Base-by-base conservation (phyloP, 2,113 vertebrate species). In the Phrynosoma platyrhinos region DNA sequence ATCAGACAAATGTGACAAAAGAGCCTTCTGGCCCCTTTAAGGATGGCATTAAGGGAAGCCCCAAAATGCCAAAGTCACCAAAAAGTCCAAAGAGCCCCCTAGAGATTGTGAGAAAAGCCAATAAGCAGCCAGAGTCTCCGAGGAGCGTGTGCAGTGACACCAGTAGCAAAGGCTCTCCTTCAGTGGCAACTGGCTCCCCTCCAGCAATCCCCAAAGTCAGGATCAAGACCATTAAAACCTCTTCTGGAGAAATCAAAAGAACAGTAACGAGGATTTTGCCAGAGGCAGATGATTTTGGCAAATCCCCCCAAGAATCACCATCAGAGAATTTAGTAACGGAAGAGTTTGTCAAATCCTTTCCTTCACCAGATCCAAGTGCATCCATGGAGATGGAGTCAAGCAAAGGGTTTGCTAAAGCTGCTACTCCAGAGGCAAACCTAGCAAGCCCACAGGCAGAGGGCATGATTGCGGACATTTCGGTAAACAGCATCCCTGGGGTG, bases 161-260 rank as follows among this genome's bases (percentile, higher is more conserved):
- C 91, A 99, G 99, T 27, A 96, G 98, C 88, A 98, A 97, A 91
- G 98, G 96, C 13, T 99, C 98, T 79, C 98, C 98, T 10, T 98
- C 98, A 2, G 96, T 99, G 93, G 94, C 96, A 36, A 96, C 98
- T 0, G 95, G 98, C 72, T 99, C 98, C 27, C 98, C 99, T 0
- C 98, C 98, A 79, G 98, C 98, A 3, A 99, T 99, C 91, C 99
- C 99, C 87, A 98, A 98, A 96, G 98, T 99, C 83, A 96, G 99
- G 90, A 99, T 99, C 92, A 99, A 99, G 95, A 99, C 99, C 82
- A 99, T 99, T 88, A 99, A 99, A 96, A 99, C 98, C 0, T 98
- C 97, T 13, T 98, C 98, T 0, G 99, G 99, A 77, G 98, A 98
- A 93, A 99, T 99, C 92, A 99, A 98, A 95, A 97, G 98, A 89